Evolutionary conservation across 1,140 invertebrate genomes (phyloP).

Genomic region (Aethina tumida): DNA sequence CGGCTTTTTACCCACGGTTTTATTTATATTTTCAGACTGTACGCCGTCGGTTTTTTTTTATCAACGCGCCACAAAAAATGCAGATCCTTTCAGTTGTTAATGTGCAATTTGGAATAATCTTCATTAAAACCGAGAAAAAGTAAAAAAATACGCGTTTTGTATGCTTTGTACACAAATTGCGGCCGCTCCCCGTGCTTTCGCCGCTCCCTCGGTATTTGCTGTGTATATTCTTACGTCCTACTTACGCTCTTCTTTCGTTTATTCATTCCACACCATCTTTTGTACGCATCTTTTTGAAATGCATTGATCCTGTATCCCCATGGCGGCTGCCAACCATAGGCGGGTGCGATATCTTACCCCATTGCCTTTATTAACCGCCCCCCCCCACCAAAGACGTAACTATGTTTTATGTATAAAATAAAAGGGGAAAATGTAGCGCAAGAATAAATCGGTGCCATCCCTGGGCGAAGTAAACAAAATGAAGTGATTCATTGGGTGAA

Average conservation of each 20-base stretch:
- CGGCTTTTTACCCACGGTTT: too few relatives aligned
- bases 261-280: background rate
- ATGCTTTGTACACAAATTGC: background rate
- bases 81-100: too few relatives aligned
- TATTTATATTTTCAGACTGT: too few relatives aligned
- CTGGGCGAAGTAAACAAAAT: background rate
- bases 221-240: background rate
- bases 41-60: conserved; percentile 2
- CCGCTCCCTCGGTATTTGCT: conserved; percentile 1
- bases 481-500: too few relatives aligned
- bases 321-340: background rate
- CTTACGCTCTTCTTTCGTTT: background rate
- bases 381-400: too few relatives aligned
- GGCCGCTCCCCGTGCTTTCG: background rate
- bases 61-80: background rate
- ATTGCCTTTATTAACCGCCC: background rate
- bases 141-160: background rate
- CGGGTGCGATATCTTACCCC: background rate
- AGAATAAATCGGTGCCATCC: background rate
- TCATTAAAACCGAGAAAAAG: too few relatives aligned
- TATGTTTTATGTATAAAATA: too few relatives aligned
- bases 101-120: too few relatives aligned
- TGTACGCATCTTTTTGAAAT: background rate
- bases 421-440: too few relatives aligned
- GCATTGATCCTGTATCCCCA: conserved; percentile 1